Base-by-base conservation (phyloP, 2,113 vertebrate genomes). In the Malurus melanocephalus region DNA sequence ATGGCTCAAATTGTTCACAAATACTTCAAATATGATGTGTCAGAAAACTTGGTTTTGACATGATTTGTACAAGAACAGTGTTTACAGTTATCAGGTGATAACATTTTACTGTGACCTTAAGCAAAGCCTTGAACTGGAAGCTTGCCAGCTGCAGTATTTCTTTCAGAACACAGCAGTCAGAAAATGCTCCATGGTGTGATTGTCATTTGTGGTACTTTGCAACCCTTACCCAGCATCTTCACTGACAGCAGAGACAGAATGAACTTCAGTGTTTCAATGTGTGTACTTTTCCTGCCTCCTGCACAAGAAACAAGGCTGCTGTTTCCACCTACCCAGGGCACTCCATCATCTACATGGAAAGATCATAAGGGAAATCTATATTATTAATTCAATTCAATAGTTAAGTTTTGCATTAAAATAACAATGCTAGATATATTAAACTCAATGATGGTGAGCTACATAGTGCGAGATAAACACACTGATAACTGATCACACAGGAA, bases 281-380 rank as follows among this genome's bases (percentile, higher is more conserved):
- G 6, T 30, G 4, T 27, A 15, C 27, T 85, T 48, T 53, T 67
- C 48, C 83, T 49, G 22, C 45, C 43, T 66, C 20, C 48, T 27
- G 13, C 17, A 42, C 16, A 14, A 68, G 46, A 55, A 79, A 32
- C 15, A 75, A 17, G 8, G 35, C n/a, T 89, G 38, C 11, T 69
- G 5, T 18, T 53, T 80, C 16, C 40, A 66, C 26, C n/a, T 49
- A 53, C 2, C 19, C n/a, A 33, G 30, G 26, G 17, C 43, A 60
- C 16, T 19, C 35, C 35, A 64, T 9, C 22, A 42, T 0, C 0
- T 19, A 45, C 33, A 27, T 1, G 26, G 12, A 43, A 51, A 78
- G 9, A 13, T 67, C 72, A 28, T 33, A 64, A 59, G 16, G 4
- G 33, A 85, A 72, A 19, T 4, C 48, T 67, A 4, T 8, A 8